phyloP scores from a whole-genome alignment of 2,888 invertebrate species.

The Drosophila paucipuncta region DNA sequence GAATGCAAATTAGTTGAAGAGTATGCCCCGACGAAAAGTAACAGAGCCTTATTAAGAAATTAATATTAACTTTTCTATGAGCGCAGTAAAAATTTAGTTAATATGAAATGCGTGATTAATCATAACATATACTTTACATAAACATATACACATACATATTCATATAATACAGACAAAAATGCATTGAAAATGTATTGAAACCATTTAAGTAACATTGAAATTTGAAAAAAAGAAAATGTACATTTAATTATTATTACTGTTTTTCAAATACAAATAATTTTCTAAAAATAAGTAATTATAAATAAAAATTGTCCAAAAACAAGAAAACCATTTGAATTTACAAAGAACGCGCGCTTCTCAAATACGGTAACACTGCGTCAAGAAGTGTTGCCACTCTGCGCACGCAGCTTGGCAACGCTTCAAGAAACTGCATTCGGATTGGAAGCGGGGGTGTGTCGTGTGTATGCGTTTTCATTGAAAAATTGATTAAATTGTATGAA shows the following conservation, averaged over 20 bases:
- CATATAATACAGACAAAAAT: conserved; percentile 62
- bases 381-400: conserved; percentile 60
- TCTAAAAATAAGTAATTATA: conserved; percentile 54
- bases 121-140: conserved; percentile 50
- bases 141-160: conserved; percentile 57
- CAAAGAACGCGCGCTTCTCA: background rate
- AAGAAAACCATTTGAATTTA: conserved; percentile 28
- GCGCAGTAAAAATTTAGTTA: conserved; percentile 73
- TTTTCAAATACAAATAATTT: conserved; percentile 71
- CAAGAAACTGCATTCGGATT: conserved; percentile 42
- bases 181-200: conserved; percentile 77
- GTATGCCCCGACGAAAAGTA: conserved; percentile 60
- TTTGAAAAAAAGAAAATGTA: conserved; percentile 48
- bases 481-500: conserved; percentile 15
- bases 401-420: conserved; percentile 62
- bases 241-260: conserved; percentile 67
- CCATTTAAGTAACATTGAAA: conserved; percentile 46
- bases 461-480: conserved; percentile 9
- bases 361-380: conserved; percentile 42
- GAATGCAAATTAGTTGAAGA: conserved; percentile 50
- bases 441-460: conserved; percentile 39
- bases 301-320: conserved; percentile 42
- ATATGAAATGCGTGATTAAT: conserved; percentile 57
- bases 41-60: conserved; percentile 77
- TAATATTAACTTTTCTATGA: conserved; percentile 75